A percentile compares a stretch with the other conserved stretches of the same genome.
These are phyloP conservation scores for Diadumene lineata DNA, from an alignment of 92 coral and sea anemone genomes.

Conservation along the genomic window DNA sequence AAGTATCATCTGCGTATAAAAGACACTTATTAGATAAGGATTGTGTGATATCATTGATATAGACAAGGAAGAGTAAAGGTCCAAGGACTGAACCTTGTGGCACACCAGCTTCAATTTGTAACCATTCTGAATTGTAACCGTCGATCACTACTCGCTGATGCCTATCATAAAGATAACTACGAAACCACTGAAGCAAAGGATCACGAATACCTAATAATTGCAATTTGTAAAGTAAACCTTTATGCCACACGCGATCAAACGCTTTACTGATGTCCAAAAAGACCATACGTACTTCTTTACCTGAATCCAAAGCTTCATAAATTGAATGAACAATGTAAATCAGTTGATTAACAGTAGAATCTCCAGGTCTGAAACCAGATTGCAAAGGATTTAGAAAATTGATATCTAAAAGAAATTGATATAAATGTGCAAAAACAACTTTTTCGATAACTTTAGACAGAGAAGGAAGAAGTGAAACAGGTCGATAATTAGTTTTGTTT, in stretches of 20 bases:
- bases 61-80: constrained; percentile 34
- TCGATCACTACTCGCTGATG: constrained; percentile 52
- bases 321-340: constrained; percentile 47
- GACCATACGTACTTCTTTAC: constrained; percentile 64
- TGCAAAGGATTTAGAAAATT: constrained; percentile 45
- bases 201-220: constrained; percentile 36
- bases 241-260: constrained; percentile 62
- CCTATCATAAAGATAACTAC: constrained; percentile 42
- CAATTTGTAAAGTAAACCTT: constrained; percentile 46
- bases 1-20: constrained; percentile 37
- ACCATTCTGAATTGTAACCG: constrained; percentile 45
- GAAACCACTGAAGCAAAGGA: constrained; percentile 48
- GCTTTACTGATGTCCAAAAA: constrained; percentile 58
- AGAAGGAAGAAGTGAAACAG: constrained; percentile 47
- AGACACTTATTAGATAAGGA: constrained; percentile 16
- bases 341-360: constrained; percentile 54
- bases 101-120: constrained; percentile 25
- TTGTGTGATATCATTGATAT: constrained; percentile 41
- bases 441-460: constrained; percentile 53
- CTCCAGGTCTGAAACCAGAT: constrained; percentile 61
- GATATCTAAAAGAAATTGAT: constrained; percentile 51
- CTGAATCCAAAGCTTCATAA: constrained; percentile 48
- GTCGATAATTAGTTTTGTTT: constrained; percentile 38
- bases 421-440: constrained; percentile 47
- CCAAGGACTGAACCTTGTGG: constrained; percentile 43